Base-by-base conservation (phyloP, 2,113 vertebrate genomes). In the Petrocephalus zakoni region DNA sequence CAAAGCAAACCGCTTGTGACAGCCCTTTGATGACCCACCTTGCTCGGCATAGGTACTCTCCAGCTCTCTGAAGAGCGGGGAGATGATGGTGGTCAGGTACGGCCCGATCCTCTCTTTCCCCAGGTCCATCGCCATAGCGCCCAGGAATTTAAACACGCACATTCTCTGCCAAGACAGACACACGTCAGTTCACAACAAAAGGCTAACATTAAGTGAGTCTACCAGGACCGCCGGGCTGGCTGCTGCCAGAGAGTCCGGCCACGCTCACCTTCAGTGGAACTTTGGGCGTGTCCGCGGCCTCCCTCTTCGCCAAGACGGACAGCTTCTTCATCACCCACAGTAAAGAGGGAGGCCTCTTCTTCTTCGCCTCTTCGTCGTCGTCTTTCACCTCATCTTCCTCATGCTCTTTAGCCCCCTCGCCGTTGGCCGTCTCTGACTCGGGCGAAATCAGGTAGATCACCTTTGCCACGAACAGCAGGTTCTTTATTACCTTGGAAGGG, bases 21-120 rank as follows among this genome's bases (percentile, higher is more conserved):
- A 75, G 29, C 29, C 68, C 29, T 75, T 34, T 15, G 4, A 42
- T 7, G 72, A 1, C 72, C 72, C 94, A 99, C 98, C 97, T 96
- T 99, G 98, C 17, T 98, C 98, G 15, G 97, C 93, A 0, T 99
- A 99, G 34, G 96, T 99, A 94, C 98, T 99, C 95, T 98, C 97
- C 93, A 99, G 96, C 91, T 99, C 98, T 91, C 98, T 95, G 92
- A 96, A 97, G 17, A 99, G 94, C 6, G 98, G 98, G 0, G 94
- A 90, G 72, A 99, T 95, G 92, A 99, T 95, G 2, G 95, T 95
- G 53, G 95, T 95, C 90, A 99, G 96, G 83, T 98, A 99, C 0
- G 97, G 97, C 52, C 94, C 92, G 1, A 99, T 95, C 11, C 91
- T 94, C 6, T 98, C 97, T 56, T 93, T 93, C n/a, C 98, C 98